Conservation (phyloP, 2,888 invertebrate genomes). For the Malachius bipustulatus region DNA sequence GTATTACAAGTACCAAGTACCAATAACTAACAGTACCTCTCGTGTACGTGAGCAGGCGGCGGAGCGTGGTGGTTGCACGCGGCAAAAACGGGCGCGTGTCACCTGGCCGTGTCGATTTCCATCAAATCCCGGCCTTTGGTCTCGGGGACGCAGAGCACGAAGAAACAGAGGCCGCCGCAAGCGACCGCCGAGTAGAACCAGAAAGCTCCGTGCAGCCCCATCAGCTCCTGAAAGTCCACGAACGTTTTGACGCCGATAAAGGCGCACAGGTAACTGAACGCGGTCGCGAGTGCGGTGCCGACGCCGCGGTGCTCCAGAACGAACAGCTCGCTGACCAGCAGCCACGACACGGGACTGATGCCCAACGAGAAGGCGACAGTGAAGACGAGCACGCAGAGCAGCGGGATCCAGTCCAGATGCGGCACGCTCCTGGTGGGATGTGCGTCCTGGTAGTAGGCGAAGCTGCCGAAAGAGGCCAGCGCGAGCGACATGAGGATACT, state of each 20-base stretch:
- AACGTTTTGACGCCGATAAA: constrained; percentile 80
- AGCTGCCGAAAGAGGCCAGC: constrained; percentile 74
- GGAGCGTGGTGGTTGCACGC: no score
- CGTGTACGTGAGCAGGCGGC: constrained; percentile 29
- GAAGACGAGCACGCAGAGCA: constrained; percentile 71
- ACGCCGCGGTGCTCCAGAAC: constrained; percentile 74
- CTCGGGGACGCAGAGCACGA: constrained; percentile 78
- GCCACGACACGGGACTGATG: constrained; percentile 79
- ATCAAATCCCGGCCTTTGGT: constrained; percentile 83
- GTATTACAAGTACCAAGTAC: no score
- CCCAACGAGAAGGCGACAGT: constrained; percentile 79
- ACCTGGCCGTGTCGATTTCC: constrained; percentile 61
- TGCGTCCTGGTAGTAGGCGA: constrained; percentile 67
- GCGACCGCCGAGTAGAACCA: constrained; percentile 80
- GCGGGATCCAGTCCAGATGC: constrained; percentile 70
- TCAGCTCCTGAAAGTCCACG: constrained; percentile 63
- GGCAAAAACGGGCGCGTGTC: constrained; percentile 21
- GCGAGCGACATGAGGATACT: constrained; percentile 77
- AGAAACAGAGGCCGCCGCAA: constrained; percentile 69
- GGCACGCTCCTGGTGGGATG: constrained; percentile 37
- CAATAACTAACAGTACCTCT: constrained; percentile 28
- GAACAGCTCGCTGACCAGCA: constrained; percentile 72
- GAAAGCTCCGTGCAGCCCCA: constrained; percentile 74
- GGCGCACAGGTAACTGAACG: constrained; percentile 77
- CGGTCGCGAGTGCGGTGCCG: constrained; percentile 75